Evolutionary conservation across 2,113 vertebrate genomes (phyloP).

Genomic region (Kryptolebias marmoratus): DNA sequence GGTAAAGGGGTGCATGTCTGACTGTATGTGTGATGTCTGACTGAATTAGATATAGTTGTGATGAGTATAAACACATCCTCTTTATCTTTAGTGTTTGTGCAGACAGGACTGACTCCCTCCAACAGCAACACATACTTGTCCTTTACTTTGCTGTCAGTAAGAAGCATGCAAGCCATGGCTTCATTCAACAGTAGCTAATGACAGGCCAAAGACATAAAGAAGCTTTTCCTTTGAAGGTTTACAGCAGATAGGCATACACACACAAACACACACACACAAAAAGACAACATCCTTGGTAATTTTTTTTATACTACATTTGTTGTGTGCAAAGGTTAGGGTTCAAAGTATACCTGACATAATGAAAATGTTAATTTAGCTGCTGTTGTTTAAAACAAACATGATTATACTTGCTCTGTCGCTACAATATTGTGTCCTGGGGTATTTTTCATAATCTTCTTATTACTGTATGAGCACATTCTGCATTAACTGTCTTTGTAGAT

Average conservation of each 20-base stretch:
- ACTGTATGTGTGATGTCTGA: conserved; percentile 51
- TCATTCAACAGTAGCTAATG: conserved; percentile 70
- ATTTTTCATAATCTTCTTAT: conserved; percentile 37
- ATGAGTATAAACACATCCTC: conserved; percentile 58
- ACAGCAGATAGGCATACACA: conserved; percentile 3
- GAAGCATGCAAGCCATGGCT: conserved; percentile 27
- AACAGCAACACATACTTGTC: conserved; percentile 38
- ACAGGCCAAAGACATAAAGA: conserved; percentile 50
- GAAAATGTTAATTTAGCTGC: not conserved
- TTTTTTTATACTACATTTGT: not conserved
- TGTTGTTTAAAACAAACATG: conserved; percentile 15
- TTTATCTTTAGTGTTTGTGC: conserved; percentile 60
- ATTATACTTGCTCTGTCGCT: not conserved
- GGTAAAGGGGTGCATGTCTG: conserved; percentile 13
- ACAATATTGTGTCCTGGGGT: conserved; percentile 9
- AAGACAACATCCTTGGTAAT: too few species aligned
- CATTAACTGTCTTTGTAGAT: conserved; percentile 46
- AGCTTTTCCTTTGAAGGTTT: conserved; percentile 40
- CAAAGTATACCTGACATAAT: not conserved
- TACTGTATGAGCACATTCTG: conserved; percentile 45
- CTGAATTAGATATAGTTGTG: conserved; percentile 54
- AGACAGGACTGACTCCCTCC: conserved; percentile 50
- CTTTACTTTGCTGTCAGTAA: conserved; percentile 57
- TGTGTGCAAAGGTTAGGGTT: not conserved
- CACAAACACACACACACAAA: not conserved